Evolutionary conservation across 2,888 invertebrate species (phyloP).

Genomic region (Alsophila aescularia): DNA sequence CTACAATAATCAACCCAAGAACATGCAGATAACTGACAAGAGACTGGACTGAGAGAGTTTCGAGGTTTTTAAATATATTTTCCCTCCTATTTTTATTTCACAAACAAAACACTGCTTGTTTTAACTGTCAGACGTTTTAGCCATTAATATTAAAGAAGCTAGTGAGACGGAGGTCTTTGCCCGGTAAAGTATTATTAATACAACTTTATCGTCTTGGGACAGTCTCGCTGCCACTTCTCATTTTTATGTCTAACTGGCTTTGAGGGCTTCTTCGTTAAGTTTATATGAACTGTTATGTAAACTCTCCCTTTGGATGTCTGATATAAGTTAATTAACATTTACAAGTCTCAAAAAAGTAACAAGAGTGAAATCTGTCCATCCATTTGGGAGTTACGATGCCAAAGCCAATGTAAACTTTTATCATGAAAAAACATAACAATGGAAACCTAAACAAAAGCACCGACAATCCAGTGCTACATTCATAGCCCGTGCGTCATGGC

Average conservation of each 20-base stretch:
- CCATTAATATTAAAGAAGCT: slow-evolving; percentile 23
- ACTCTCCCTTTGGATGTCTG: neutral
- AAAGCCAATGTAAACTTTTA: no score
- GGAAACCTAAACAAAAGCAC: no score
- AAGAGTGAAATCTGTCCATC: no score
- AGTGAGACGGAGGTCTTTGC: slow-evolving; percentile 12
- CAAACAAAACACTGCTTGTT: neutral
- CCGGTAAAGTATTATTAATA: slow-evolving; percentile 22
- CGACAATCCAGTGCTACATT: no score
- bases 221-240: slow-evolving; percentile 13
- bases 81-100: neutral
- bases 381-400: no score
- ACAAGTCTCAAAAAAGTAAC: no score
- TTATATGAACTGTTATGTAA: neutral
- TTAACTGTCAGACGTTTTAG: neutral
- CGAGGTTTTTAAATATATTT: neutral
- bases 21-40: no score
- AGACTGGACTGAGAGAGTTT: neutral
- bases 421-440: no score
- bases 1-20: no score
- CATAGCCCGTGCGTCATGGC: no score
- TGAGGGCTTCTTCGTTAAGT: slow-evolving; percentile 8
- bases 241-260: slow-evolving; percentile 17
- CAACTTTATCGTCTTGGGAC: slow-evolving; percentile 20
- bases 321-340: no score